Percentiles rank a stretch among this genome's conserved stretches.
These are phyloP conservation scores for Calidris pugnax DNA, from an alignment of 2,113 vertebrate genomes.

Conservation along the genomic window DNA sequence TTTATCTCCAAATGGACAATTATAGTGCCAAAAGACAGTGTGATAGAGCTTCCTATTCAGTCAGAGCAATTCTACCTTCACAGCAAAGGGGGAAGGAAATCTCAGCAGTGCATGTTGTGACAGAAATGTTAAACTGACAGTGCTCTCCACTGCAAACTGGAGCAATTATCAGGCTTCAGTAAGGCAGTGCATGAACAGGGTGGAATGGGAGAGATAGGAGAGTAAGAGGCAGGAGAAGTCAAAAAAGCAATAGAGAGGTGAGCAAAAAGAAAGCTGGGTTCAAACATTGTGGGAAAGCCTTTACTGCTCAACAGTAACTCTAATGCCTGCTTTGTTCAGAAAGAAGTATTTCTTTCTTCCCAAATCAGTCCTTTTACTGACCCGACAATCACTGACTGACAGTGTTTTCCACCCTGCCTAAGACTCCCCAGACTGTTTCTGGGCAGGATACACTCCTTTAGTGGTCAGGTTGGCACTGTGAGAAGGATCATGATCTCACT, in stretches of 20 bases:
- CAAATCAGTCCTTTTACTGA: not conserved
- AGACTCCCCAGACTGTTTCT: not conserved
- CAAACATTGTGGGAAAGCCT: not conserved
- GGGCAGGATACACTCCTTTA: fast-evolving
- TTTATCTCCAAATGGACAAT: not conserved
- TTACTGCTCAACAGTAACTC: not conserved
- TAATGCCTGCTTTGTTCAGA: not conserved
- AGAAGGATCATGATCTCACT: not conserved
- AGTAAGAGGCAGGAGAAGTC: not conserved
- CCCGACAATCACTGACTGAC: not conserved
- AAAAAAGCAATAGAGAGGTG: not conserved
- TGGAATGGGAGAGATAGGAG: not conserved
- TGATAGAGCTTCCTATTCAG: not conserved
- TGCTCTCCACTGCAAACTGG: not conserved
- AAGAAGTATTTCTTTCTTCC: not conserved
- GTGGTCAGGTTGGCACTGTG: not conserved
- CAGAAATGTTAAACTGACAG: not conserved
- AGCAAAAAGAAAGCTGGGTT: not conserved
- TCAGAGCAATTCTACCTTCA: not conserved
- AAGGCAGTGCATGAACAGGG: not conserved
- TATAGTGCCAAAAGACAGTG: not conserved
- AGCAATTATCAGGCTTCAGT: not conserved
- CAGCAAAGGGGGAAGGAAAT: not conserved
- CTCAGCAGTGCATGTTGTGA: not conserved
- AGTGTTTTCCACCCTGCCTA: not conserved